A percentile compares a stretch with the other conserved stretches of the same genome.
Conservation (phyloP, 2,113 vertebrate species). For the Dipodomys spectabilis region DNA sequence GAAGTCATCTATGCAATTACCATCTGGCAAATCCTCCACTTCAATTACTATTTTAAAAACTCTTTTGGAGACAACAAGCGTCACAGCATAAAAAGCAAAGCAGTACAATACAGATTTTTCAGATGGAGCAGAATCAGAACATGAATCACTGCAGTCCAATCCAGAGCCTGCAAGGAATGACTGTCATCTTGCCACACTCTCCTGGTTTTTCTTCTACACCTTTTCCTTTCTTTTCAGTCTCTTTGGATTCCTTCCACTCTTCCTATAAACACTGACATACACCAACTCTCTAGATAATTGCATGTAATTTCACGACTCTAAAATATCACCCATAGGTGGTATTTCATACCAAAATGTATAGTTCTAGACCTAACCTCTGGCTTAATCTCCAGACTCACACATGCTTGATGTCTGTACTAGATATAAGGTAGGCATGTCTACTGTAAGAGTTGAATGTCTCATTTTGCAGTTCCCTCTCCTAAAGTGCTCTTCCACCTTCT, state of each 20-base stretch:
- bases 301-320: not conserved
- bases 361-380: not conserved
- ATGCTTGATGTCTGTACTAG: not conserved
- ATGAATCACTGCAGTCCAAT: not conserved
- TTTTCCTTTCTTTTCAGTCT: not conserved
- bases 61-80: conserved; percentile 49
- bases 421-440: not conserved
- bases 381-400: not conserved
- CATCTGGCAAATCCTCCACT: conserved; percentile 70
- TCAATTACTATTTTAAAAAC: conserved; percentile 75
- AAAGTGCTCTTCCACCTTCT: not conserved
- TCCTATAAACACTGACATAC: not conserved
- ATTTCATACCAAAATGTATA: not conserved
- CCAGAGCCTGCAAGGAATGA: not conserved
- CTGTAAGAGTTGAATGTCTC: not conserved
- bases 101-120: conserved; percentile 29
- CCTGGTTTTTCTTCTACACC: not conserved
- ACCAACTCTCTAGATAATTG: not conserved
- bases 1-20: conserved; percentile 77
- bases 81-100: conserved; percentile 43
- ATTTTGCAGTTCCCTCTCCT: not conserved
- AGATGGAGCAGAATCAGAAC: not conserved
- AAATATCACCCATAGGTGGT: not conserved
- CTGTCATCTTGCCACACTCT: not conserved
- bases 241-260: not conserved